Conservation (phyloP, 1,140 invertebrate genomes). For the Solenopsis invicta region DNA sequence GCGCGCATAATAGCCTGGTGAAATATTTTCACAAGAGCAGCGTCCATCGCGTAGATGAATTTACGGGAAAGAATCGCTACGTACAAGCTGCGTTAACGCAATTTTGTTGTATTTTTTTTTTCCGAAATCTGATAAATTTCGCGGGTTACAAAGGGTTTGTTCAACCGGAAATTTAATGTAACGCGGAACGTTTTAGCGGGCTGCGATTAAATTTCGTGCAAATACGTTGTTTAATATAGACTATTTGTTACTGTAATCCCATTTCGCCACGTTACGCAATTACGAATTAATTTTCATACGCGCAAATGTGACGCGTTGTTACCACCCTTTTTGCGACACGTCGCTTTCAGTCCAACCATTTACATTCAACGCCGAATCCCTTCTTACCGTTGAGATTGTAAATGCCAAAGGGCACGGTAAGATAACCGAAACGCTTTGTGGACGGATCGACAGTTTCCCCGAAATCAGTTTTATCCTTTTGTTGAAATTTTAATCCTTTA, state of each 20-base stretch:
- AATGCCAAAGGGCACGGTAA: conserved; percentile 14
- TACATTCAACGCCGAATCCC: not conserved
- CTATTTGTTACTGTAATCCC: not conserved
- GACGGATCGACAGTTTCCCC: conserved; percentile 32
- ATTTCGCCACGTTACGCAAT: not conserved
- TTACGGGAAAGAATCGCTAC: not conserved
- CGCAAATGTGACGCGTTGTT: not conserved
- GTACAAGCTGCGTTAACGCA: not conserved
- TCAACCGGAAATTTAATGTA: not conserved
- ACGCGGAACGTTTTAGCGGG: not conserved
- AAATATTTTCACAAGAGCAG: conserved; percentile 23
- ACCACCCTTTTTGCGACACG: not conserved
- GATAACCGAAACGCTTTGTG: conserved; percentile 2
- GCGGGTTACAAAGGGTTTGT: not conserved
- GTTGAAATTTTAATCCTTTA: not conserved
- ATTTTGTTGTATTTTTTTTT: not conserved
- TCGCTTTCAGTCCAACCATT: not conserved
- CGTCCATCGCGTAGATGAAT: not conserved
- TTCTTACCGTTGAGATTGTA: not conserved
- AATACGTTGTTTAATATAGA: not conserved
- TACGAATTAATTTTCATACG: conserved; percentile 8
- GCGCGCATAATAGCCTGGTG: conserved; percentile 10
- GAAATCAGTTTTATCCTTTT: not conserved
- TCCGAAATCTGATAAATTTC: not conserved
- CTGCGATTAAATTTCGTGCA: not conserved